Evolutionary conservation across 2,888 invertebrate genomes (phyloP), one percentile per base, ranked within the genome.

Genomic region (Lacanobia oleracea): DNA sequence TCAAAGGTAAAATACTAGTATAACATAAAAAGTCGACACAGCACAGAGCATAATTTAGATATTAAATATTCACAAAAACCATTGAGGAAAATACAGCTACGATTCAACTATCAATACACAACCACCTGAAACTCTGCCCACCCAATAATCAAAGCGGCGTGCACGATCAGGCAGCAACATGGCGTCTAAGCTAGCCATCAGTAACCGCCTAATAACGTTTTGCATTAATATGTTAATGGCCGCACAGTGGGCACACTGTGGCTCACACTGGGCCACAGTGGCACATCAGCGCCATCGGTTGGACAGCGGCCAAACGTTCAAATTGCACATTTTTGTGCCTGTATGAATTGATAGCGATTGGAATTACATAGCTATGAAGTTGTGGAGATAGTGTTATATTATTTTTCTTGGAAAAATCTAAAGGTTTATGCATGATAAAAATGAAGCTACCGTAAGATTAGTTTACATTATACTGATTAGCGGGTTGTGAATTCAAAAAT

Each of bases 171-270:
- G 33, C 66, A 65, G 59, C 77, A 76, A 68, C 65, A 68, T 68
- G 73, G 56, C 69, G 64, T 82, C 77, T 74, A 81, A 85, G 77
- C 71, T 45, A 45, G 56, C 77, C 86, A 88, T 88, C 86, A 76
- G 84, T 85, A 80, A 86, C 80, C 48, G 63, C 69, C 82, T 89
- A 88, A 89, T 88, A 86, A 83, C 87, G 82, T 81, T 83, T 71
- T 72, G 63, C 82, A 91, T 90, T 88, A 88, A 88, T 91, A 91
- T 91, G 91, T 84, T 88, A 91, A 91, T 89, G 68, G 82, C 67
- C 37, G 80, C 87, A 85, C 88, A 86, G 84, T 84, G 89, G 77
- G 69, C 67, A 81, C 87, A 85, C 88, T 85, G 84, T 84, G 88
- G 76, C 43, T 67, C 64, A 43, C 12, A 43, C 3, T 43, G 43